A percentile compares a stretch with the other conserved stretches of the same genome.
These are phyloP conservation scores for Zaprionus vittiger DNA, from an alignment of 1,140 invertebrate species.

Conservation along the genomic window DNA sequence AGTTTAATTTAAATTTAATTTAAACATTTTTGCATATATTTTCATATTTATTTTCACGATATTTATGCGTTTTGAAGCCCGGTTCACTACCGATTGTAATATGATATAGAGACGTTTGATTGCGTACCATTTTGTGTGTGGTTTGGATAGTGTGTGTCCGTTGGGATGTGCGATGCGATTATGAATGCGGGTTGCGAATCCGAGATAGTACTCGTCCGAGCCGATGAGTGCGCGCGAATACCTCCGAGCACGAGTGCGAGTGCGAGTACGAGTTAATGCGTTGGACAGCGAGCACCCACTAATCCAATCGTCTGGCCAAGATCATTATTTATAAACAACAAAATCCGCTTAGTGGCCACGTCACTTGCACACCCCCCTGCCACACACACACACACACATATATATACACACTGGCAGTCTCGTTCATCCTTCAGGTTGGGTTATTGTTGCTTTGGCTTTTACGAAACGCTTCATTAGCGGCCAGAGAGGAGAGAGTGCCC, in stretches of 20 bases:
- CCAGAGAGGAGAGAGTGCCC: constrained; percentile 14
- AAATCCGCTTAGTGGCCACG: constrained; percentile 72
- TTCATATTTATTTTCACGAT: neutral
- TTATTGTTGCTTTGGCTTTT: constrained; percentile 76
- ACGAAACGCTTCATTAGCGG: constrained; percentile 69
- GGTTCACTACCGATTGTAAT: constrained; percentile 19
- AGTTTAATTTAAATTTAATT: neutral
- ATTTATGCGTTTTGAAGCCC: neutral
- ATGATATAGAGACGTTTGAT: constrained; percentile 36
- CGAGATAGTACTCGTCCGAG: constrained; percentile 1
- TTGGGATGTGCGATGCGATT: constrained; percentile 46
- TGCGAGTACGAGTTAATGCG: constrained; percentile 62
- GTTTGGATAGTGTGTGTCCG: constrained; percentile 28
- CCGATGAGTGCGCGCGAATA: constrained; percentile 13
- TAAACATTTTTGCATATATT: neutral
- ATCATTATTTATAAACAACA: constrained; percentile 83
- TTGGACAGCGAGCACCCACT: constrained; percentile 74
- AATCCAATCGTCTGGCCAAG: constrained; percentile 79
- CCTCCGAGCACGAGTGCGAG: constrained; percentile 31
- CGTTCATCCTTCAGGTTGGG: constrained; percentile 62
- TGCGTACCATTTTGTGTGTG: constrained; percentile 61
- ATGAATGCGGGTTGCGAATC: constrained; percentile 34
- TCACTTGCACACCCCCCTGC: constrained; percentile 56
- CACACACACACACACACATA: constrained; percentile 15
- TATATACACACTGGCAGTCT: neutral